Base-by-base conservation (phyloP, 2,113 vertebrate genomes). In the Oreochromis tanganicae region DNA sequence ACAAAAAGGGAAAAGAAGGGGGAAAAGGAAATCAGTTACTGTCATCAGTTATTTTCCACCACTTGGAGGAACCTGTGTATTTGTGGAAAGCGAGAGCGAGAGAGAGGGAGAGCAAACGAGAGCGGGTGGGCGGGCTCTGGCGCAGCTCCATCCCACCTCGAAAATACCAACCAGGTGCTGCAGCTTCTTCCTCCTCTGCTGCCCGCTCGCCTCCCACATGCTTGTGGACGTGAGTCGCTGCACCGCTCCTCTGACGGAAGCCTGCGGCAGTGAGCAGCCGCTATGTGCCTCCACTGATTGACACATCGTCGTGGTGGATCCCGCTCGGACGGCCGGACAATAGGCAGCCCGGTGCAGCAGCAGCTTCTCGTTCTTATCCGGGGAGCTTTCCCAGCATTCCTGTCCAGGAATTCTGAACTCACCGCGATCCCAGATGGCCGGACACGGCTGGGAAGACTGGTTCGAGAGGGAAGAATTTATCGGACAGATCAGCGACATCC, bases 401-500 rank as follows among this genome's bases (percentile, higher is more conserved):
- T 59, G 71, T 32, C 78, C 82, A 1, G 89, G 86, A 84, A 66
- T 55, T 38, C 48, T n/a, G 55, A 87, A 81, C 82, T 50, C 55
- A 81, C 78, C 83, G 80, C 89, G 50, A 71, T 61, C 87, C 93
- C 93, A 89, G 94, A 98, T 98, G 98, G 98, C 98, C 34, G 97
- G 97, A 89, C 97, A 96, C 95, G 96, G 97, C 84, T 97, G 97
- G 97, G 96, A 97, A 87, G 97, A 97, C 94, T 98, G 98, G 98
- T 99, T 99, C 95, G 97, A 98, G 89, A 96, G 98, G 54, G 98
- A 99, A 96, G 98, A 98, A 93, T 96, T 98, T 27, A 98, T 98
- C 95, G 98, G 98, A 5, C 98, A 98, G 91, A 98, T 99, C 95
- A 99, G 98, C 96, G 98, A 99, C 96, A 97, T 99, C 93, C 96